These are phyloP conservation scores for Callopanchax toddi DNA, from an alignment of 2,113 vertebrate species.

Conservation along the genomic window DNA sequence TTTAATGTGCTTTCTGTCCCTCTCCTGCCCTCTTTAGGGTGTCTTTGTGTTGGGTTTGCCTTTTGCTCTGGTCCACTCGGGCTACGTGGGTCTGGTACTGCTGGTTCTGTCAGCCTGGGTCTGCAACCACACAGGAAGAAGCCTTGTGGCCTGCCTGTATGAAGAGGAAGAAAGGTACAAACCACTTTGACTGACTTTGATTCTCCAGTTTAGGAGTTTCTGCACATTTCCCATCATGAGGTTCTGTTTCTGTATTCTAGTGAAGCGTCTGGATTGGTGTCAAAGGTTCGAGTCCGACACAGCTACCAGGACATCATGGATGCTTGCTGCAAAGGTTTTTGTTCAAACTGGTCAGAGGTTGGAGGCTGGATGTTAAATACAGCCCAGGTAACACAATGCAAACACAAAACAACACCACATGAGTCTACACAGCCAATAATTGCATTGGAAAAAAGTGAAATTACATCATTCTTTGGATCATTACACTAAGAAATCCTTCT, in stretches of 20 bases:
- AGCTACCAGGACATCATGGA: slow-evolving; percentile 82
- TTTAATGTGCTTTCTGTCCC: background rate
- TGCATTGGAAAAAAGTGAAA: slow-evolving; percentile 7
- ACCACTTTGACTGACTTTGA: no score
- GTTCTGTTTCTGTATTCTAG: slow-evolving; percentile 32
- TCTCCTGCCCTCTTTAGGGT: slow-evolving; percentile 64
- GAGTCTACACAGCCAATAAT: background rate
- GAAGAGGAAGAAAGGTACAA: slow-evolving; percentile 74
- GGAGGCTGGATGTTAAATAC: slow-evolving; percentile 74
- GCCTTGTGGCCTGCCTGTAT: slow-evolving; percentile 81
- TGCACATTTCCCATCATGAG: background rate
- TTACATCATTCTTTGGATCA: slow-evolving; percentile 19
- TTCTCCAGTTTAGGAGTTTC: no score
- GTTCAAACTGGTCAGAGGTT: slow-evolving; percentile 71
- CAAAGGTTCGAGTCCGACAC: slow-evolving; percentile 72
- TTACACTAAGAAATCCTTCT: background rate
- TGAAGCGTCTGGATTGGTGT: slow-evolving; percentile 4
- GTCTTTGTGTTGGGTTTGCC: slow-evolving; percentile 84
- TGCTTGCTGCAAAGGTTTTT: slow-evolving; percentile 72
- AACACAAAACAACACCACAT: background rate
- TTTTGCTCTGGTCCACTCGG: slow-evolving; percentile 80
- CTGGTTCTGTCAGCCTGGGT: slow-evolving; percentile 77
- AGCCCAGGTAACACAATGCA: slow-evolving; percentile 65
- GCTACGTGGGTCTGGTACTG: slow-evolving; percentile 79
- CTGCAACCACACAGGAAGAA: slow-evolving; percentile 84